Conservation (phyloP, 2,888 invertebrate species). For the Argyresthia goedartella region DNA sequence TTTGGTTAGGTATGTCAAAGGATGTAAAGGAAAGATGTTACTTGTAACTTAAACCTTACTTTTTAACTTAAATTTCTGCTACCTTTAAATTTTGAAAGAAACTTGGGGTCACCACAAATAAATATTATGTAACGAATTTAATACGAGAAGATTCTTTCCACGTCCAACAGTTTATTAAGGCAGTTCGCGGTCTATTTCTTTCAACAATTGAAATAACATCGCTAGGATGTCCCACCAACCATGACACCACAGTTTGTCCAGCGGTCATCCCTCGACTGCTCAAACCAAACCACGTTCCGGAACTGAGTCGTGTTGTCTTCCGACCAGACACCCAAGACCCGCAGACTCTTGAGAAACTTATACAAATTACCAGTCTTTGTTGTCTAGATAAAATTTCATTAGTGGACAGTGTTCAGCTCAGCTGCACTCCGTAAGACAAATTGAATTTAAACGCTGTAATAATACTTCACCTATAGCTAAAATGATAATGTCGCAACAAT, state of each 20-base stretch:
- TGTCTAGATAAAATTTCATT: background rate
- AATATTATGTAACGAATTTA: too few relatives aligned
- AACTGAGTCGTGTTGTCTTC: constrained; percentile 2
- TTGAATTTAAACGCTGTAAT: constrained; percentile 16
- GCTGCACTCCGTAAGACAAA: constrained; percentile 27
- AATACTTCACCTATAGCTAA: background rate
- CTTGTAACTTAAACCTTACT: too few relatives aligned
- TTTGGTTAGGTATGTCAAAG: too few relatives aligned
- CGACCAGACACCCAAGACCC: background rate
- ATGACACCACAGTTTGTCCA: background rate
- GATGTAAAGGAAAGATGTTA: too few relatives aligned
- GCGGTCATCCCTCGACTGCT: background rate
- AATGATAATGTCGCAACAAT: background rate
- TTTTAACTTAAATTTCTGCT: too few relatives aligned
- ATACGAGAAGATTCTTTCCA: too few relatives aligned
- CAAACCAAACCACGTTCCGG: constrained; percentile 2
- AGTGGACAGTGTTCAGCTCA: constrained; percentile 20
- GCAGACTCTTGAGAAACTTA: background rate
- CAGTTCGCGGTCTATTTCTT: constrained; percentile 10
- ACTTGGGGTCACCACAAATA: too few relatives aligned
- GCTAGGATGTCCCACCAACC: background rate
- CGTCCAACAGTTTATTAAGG: too few relatives aligned
- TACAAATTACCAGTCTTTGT: background rate
- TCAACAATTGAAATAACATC: constrained; percentile 11
- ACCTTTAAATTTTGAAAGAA: too few relatives aligned